Base-by-base conservation (phyloP, 2,113 vertebrate genomes). In the Lucifuga dentata region DNA sequence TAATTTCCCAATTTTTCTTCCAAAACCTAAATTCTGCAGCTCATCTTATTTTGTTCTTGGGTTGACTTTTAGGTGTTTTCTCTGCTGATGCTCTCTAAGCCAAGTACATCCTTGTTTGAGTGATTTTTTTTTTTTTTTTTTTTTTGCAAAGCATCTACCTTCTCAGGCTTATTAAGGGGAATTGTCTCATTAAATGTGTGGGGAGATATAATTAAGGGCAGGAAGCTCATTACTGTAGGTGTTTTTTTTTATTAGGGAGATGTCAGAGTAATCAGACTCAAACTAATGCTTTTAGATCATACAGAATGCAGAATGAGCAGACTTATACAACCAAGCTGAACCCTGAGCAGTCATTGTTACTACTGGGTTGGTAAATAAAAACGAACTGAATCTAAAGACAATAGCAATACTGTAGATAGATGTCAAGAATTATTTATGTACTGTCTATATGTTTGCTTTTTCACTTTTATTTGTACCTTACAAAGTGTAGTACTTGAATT, bases 191-290 rank as follows among this genome's bases (percentile, higher is more conserved):
- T 76, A 41, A 17, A 19, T 32, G 21, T 50, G 67, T 60, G 20
- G 16, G 26, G 7, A 16, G 26, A 60, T 60, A 53, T 58, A 53
- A 67, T 80, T 80, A 66, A 41, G 11, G 50, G 44, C 26, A 62
- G 11, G 11, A 23, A 36, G 60, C 21, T 74, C 55, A 52, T 80
- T 71, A 78, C 12, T 55, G 60, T 21, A 48, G 19, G 40, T 45
- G 20, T 80, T 69, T 64, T 72, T 64, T 72, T 68, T 55, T 66
- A 46, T 45, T 13, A 20, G 48, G 20, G n/a, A 39, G 40, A 66
- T 45, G 26, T 40, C 57, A 63, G 43, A 29, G 23, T 20, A 75
- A 82, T 68, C 40, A 44, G 63, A 67, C 52, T 39, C 15, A 71
- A 59, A 62, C 29, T 17, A 68, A 69, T 57, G 46, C 5, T 29